phyloP scores from a whole-genome alignment of 2,113 vertebrate species.

The Maccullochella peelii region DNA sequence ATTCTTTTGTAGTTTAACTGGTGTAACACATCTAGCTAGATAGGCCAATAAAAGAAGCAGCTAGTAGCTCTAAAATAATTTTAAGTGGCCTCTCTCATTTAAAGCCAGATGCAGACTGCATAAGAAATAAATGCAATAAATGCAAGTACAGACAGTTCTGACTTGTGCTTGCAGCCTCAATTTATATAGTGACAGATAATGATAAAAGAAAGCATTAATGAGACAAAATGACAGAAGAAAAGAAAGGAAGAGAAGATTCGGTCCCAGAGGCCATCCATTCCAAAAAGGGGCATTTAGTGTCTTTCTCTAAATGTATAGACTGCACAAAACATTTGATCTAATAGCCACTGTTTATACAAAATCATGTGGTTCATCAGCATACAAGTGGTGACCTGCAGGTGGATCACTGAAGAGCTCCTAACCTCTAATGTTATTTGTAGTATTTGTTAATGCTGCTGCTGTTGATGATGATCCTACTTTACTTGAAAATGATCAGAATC shows the following conservation, averaged over 20 bases:
- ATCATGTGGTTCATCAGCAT: no score
- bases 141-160: neutral
- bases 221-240: neutral
- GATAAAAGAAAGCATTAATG: neutral
- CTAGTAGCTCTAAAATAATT: neutral
- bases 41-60: no score
- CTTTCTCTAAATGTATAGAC: neutral
- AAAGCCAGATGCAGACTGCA: neutral
- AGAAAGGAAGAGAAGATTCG: neutral
- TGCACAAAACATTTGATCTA: neutral
- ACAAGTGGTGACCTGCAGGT: neutral
- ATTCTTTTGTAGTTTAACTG: neutral
- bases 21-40: neutral
- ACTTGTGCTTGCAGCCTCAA: neutral
- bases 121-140: neutral
- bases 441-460: neutral
- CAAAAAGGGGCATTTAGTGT: neutral
- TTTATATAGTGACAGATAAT: neutral
- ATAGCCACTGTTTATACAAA: neutral
- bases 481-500: slow-evolving; percentile 13
- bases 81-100: neutral
- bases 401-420: neutral
- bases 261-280: neutral
- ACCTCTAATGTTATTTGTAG: neutral
- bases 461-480: neutral